Evolutionary conservation across 2,797 vertebrate genomes (phyloP).

Genomic region (Chelidonichthys spinosus): DNA sequence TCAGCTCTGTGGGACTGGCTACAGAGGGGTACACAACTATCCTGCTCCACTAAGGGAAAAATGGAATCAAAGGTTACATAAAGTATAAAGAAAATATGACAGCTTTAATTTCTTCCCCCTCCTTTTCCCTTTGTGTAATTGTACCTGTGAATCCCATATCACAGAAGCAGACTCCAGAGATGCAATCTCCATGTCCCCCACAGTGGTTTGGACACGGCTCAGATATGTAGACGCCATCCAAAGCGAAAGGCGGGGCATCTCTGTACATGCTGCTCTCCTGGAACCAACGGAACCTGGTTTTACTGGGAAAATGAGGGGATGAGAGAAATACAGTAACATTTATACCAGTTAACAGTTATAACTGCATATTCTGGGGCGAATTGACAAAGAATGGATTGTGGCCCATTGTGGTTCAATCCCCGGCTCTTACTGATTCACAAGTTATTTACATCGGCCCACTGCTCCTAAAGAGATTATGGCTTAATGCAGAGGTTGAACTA

Average conservation of each 20-base stretch:
- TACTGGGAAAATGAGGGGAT: slow-evolving; percentile 81
- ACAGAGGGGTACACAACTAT: slow-evolving; percentile 93
- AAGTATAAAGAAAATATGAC: neutral
- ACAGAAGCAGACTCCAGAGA: slow-evolving; percentile 98
- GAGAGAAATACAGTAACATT: neutral
- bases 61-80: neutral
- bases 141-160: slow-evolving; percentile 96
- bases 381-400: neutral
- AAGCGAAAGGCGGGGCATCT: slow-evolving; percentile 90
- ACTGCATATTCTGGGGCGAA: neutral
- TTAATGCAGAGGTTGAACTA: no score
- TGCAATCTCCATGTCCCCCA: slow-evolving; percentile 94
- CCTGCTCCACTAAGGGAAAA: slow-evolving; percentile 88
- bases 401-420: no score
- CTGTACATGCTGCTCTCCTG: slow-evolving; percentile 94
- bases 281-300: slow-evolving; percentile 98
- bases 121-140: neutral
- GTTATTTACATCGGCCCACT: no score
- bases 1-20: slow-evolving; percentile 92
- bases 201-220: slow-evolving; percentile 97
- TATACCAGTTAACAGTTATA: neutral
- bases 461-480: no score
- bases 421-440: no score
- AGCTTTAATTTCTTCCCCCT: neutral
- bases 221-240: slow-evolving; percentile 97